phyloP scores from a whole-genome alignment of 92 coral and sea anemone genomes.

The Zoanthus gigantus region DNA sequence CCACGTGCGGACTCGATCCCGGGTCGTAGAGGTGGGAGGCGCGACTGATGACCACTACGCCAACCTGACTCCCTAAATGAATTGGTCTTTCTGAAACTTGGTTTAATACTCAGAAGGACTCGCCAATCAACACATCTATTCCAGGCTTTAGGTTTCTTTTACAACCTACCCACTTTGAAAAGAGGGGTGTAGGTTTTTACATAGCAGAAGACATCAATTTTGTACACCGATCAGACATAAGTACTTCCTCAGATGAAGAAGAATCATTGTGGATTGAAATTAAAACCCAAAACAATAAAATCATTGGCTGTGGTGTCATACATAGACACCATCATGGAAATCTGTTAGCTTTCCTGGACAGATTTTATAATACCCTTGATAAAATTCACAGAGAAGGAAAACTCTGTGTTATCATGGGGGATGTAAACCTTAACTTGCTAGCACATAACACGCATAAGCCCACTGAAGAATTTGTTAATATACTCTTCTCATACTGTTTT shows the following conservation, averaged over 20 bases:
- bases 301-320: slow-evolving; percentile 33
- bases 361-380: slow-evolving; percentile 20
- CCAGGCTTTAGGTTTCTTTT: slow-evolving; percentile 46
- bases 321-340: slow-evolving; percentile 46
- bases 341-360: slow-evolving; percentile 16
- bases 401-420: slow-evolving; percentile 43
- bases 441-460: slow-evolving; percentile 8
- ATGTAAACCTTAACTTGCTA: slow-evolving; percentile 43
- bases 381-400: slow-evolving; percentile 41
- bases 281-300: slow-evolving; percentile 1
- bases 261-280: slow-evolving; percentile 10
- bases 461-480: slow-evolving; percentile 47
- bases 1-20: no score
- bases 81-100: slow-evolving; percentile 56
- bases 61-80: no score
- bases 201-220: slow-evolving; percentile 22
- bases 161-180: slow-evolving; percentile 39
- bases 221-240: neutral
- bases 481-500: slow-evolving; percentile 9
- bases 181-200: slow-evolving; percentile 54
- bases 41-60: no score
- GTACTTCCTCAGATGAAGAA: neutral
- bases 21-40: no score
- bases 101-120: slow-evolving; percentile 18
- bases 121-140: neutral